These are phyloP conservation scores for Formica aserva DNA, from an alignment of 2,888 invertebrate species.

Conservation along the genomic window DNA sequence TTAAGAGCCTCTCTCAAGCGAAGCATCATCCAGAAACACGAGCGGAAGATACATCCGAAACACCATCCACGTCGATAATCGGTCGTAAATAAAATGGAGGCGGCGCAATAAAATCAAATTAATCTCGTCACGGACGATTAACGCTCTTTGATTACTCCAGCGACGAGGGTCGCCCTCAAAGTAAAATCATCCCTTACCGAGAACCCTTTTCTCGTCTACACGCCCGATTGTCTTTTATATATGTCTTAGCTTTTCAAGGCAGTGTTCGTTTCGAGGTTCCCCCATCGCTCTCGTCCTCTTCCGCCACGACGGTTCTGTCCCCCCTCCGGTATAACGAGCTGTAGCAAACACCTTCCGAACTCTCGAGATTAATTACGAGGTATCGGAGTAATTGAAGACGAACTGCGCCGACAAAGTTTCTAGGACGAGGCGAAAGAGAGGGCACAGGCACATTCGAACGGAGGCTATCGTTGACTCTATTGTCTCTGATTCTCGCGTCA, in stretches of 20 bases:
- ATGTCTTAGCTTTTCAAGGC: slow-evolving; percentile 40
- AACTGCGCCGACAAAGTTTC: slow-evolving; percentile 67
- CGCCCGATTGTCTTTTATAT: slow-evolving; percentile 16
- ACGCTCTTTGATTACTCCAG: slow-evolving; percentile 37
- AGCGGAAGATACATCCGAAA: background rate
- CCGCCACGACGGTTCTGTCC: background rate
- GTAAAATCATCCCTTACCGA: background rate
- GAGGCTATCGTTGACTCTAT: slow-evolving; percentile 54
- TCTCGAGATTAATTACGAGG: slow-evolving; percentile 72
- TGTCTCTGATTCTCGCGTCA: slow-evolving; percentile 67
- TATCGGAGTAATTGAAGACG: slow-evolving; percentile 74
- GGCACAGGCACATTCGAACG: background rate
- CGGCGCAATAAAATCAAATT: slow-evolving; percentile 35
- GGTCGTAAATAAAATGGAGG: slow-evolving; percentile 32
- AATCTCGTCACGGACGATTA: slow-evolving; percentile 40
- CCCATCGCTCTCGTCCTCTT: background rate
- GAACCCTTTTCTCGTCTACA: slow-evolving; percentile 9
- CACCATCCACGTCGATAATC: background rate
- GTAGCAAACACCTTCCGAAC: slow-evolving; percentile 50
- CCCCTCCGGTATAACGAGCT: slow-evolving; percentile 48
- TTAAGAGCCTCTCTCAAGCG: background rate
- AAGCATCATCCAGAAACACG: background rate
- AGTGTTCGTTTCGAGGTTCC: slow-evolving; percentile 18
- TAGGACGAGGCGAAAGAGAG: slow-evolving; percentile 28
- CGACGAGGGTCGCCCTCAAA: slow-evolving; percentile 14